These are phyloP conservation scores for Grammomys surdaster DNA, from an alignment of 2,113 vertebrate species.

Conservation along the genomic window DNA sequence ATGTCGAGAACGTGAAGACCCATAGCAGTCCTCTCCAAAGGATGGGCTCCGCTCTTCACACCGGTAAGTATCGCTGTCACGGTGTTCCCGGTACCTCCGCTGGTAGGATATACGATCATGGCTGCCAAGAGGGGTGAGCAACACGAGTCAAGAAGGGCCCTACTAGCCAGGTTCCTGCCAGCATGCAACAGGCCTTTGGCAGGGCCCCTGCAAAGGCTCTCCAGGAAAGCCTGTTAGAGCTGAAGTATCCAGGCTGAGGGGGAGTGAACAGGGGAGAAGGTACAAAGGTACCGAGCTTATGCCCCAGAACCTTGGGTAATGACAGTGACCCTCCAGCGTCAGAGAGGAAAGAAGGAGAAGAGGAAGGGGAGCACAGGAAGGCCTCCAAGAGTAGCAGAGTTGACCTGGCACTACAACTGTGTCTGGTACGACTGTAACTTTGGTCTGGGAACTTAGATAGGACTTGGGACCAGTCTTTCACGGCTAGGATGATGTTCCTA, in stretches of 20 bases:
- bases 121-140: conserved; percentile 71
- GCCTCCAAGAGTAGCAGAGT: not conserved
- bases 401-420: not conserved
- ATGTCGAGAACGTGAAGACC: conserved; percentile 79
- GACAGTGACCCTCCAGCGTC: not conserved
- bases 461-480: not conserved
- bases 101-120: conserved; percentile 86
- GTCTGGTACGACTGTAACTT: not conserved
- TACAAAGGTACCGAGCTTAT: not conserved
- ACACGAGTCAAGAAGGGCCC: not conserved
- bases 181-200: not conserved
- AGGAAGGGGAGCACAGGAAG: not conserved
- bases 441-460: not conserved
- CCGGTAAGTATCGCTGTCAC: conserved; percentile 82
- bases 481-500: not conserved
- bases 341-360: not conserved
- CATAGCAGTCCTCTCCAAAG: conserved; percentile 85
- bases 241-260: not conserved
- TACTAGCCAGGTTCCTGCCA: not conserved
- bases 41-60: conserved; percentile 86
- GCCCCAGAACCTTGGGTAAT: not conserved
- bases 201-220: not conserved
- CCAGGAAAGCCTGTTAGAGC: not conserved
- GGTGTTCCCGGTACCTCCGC: conserved; percentile 83
- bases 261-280: not conserved